These are phyloP conservation scores for Sisyra terminalis DNA, from an alignment of 2,888 invertebrate species.

Conservation along the genomic window DNA sequence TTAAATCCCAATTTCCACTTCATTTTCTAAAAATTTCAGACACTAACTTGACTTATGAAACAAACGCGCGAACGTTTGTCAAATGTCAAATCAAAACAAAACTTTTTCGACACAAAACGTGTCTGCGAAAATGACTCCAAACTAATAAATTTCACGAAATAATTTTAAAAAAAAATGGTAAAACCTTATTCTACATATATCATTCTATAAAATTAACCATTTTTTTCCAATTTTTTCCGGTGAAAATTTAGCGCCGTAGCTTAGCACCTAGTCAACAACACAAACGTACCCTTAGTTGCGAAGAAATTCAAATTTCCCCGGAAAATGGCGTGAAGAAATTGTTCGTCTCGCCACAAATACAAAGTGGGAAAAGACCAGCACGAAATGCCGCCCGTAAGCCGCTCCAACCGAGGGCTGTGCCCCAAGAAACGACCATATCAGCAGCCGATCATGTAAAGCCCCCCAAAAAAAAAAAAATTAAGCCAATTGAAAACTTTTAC, in stretches of 20 bases:
- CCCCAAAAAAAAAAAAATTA: slow-evolving; percentile 9
- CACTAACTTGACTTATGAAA: too few species aligned
- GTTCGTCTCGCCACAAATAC: slow-evolving; percentile 22
- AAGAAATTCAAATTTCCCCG: slow-evolving; percentile 21
- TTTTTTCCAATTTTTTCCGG: not conserved
- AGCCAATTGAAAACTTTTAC: too few species aligned
- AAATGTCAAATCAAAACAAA: too few species aligned
- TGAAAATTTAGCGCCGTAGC: slow-evolving; percentile 37
- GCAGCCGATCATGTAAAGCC: slow-evolving; percentile 45
- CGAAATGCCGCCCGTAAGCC: slow-evolving; percentile 21
- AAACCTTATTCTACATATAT: too few species aligned
- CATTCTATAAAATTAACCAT: too few species aligned
- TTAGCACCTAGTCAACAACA: slow-evolving; percentile 57
- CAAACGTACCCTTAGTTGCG: slow-evolving; percentile 31
- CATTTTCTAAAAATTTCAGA: too few species aligned
- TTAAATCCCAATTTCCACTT: too few species aligned
- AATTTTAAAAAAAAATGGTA: too few species aligned
- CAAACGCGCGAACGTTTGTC: too few species aligned
- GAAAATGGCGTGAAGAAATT: not conserved
- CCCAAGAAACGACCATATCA: slow-evolving; percentile 16
- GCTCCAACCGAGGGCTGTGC: slow-evolving; percentile 10
- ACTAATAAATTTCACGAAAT: too few species aligned
- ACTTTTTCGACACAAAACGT: too few species aligned
- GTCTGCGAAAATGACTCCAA: too few species aligned
- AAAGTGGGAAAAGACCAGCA: slow-evolving; percentile 24